Base-by-base conservation (phyloP, 2,113 vertebrate species). In the Camelus dromedarius region DNA sequence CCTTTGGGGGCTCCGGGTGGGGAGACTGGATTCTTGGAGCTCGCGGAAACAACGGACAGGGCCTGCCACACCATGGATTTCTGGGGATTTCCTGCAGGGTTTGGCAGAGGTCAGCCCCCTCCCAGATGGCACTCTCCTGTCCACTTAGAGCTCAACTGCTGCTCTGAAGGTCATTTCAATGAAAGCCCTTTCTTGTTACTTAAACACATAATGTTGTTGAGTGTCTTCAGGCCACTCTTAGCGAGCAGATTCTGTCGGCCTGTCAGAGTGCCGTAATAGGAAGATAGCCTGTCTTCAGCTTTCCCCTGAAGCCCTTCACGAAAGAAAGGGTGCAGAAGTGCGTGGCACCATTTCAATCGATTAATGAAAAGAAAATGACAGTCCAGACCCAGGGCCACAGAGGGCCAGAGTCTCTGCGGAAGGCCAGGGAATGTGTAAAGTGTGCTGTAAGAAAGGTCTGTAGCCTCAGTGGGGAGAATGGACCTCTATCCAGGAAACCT, bases 21-120 rank as follows among this genome's bases (percentile, higher is more conserved):
- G 81, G 50, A 89, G 24, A 20, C 66, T 58, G 89, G 66, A 95
- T 97, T 95, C 96, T 83, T 77, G 80, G 67, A 28, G 66, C 80
- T 92, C 80, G 0, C 46, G 52, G 97, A 97, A 96, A 97, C 97
- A 42, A 14, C 0, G 0, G 64, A 62, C 38, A n/a, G 82, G 30
- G 20, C 35, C 30, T 8, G 46, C 52, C n/a, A 54, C 0, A 2
- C 18, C 1, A 1, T 26, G 60, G 38, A 60, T n/a, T 60, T n/a
- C 35, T 9, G 24, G 50, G 56, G 22, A 56, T 42, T 84, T 96
- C 64, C 69, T 8, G 64, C 16, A 24, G 69, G 58, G 32, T 46
- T 24, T 1, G 2, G 52, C 26, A 18, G 70, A 32, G 26, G 60
- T 66, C 70, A 52, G 46, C 26, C 48, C 48, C 16, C 1, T 1